Evolutionary conservation across 2,888 invertebrate genomes (phyloP), one percentile per base, ranked within the genome.

Genomic region (Piscicola geometra): DNA sequence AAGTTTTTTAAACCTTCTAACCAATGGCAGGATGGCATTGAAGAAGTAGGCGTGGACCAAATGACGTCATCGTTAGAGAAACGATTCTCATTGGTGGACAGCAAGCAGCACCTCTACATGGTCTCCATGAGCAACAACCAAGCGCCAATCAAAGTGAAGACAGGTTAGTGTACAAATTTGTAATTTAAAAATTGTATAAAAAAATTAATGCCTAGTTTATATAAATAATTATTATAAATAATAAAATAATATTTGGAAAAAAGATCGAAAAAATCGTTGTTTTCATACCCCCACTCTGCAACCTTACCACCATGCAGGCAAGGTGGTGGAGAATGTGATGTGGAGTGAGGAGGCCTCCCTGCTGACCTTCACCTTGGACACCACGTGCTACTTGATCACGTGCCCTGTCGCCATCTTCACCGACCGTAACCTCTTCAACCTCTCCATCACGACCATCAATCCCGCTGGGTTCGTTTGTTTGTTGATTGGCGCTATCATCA

Each of bases 21-120:
- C 33, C 33, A 36, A 3, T 71, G 25, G 21, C 80, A 87, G 86
- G 89, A 91, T 83, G 91, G 91, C 35, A 89, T 98, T n/a, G 88
- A 90, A 1, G 90, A 91, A 82, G 87, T 98, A 25, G 90, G 92
- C 0, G 87, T 97, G 66, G 94, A 94, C 84, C 92, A 94, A 83
- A 90, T 92, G 75, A 94, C 94, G 0, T 89, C 90, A 0, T 84
- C 90, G 0, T 89, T 88, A 50, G 93, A 93, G 81, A 89, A 97
- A 79, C 91, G 91, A 81, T 86, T 97, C 67, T 94, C 94, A 0
- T 87, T 97, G 77, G 88, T 97, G 35, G 98, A 99, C 86, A 90
- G 89, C 81, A 94, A 94, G 83, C 89, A 91, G 81, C 96, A 97
- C 85, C 87, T 97, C 25, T 93, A 91, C 84, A 88, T 97, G 5